These are phyloP conservation scores for Pluvialis apricaria DNA, from an alignment of 2,113 vertebrate species.

Conservation along the genomic window DNA sequence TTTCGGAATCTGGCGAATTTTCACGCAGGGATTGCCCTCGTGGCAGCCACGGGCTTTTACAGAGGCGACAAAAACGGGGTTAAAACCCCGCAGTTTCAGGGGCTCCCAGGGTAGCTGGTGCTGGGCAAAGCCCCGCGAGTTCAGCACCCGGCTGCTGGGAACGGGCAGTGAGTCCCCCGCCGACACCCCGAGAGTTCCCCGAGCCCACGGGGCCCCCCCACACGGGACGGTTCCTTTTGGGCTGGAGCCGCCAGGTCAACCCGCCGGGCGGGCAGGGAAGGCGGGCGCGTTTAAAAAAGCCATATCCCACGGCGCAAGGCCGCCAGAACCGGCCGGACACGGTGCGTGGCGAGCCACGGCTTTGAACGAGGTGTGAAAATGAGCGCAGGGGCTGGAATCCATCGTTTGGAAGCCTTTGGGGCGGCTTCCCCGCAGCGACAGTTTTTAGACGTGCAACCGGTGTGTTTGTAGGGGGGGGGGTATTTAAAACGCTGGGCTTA, in stretches of 20 bases:
- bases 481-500: background rate
- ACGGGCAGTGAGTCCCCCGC: background rate
- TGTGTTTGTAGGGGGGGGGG: too few species aligned
- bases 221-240: background rate
- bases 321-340: accelerated
- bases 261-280: background rate
- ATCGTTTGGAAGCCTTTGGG: accelerated
- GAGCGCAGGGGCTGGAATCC: background rate
- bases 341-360: background rate
- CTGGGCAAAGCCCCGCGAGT: background rate
- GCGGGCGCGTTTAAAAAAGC: background rate
- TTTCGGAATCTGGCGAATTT: background rate
- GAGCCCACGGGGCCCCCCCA: background rate
- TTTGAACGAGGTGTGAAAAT: background rate
- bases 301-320: accelerated
- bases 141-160: background rate
- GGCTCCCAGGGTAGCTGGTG: background rate
- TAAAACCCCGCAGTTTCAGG: background rate
- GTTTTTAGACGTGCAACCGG: background rate
- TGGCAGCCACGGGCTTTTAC: background rate
- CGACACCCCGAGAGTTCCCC: accelerated
- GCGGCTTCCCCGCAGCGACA: background rate
- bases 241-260: background rate
- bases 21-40: background rate
- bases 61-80: accelerated